phyloP scores from a whole-genome alignment of 2,888 invertebrate genomes.

The Aromia moschata region DNA sequence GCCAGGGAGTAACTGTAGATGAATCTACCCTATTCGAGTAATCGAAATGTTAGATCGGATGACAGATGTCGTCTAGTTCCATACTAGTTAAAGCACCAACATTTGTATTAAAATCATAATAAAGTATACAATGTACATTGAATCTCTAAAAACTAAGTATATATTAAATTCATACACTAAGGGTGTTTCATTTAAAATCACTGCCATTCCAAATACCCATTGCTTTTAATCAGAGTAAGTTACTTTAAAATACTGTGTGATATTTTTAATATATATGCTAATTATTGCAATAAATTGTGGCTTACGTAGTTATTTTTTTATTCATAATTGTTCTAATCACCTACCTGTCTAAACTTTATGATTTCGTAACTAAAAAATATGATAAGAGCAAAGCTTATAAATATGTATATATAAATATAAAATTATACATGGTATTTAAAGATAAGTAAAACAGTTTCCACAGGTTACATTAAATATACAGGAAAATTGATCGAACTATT shows the following conservation, averaged over 20 bases:
- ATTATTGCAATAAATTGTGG: conserved; percentile 30
- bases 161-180: conserved; percentile 50
- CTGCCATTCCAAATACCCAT: conserved; percentile 27
- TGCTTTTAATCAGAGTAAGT: conserved; percentile 13
- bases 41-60: conserved; percentile 40
- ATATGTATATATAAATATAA: too few species aligned
- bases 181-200: conserved; percentile 42
- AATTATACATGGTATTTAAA: too few species aligned
- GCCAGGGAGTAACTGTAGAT: conserved; percentile 50
- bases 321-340: conserved; percentile 14
- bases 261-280: conserved; percentile 19
- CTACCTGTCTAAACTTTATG: too few species aligned
- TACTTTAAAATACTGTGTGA: conserved; percentile 17
- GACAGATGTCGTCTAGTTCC: conserved; percentile 53
- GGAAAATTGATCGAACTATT: too few species aligned
- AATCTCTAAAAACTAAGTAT: conserved; percentile 57
- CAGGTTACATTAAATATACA: too few species aligned
- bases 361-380: too few species aligned
- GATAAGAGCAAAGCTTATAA: too few species aligned
- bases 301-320: conserved; percentile 19
- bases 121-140: conserved; percentile 58
- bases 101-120: conserved; percentile 59
- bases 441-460: too few species aligned
- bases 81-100: conserved; percentile 62
- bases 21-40: conserved; percentile 31